phyloP scores from a whole-genome alignment of 1,140 invertebrate genomes.

The Scaptodrosophila lebanonensis region DNA sequence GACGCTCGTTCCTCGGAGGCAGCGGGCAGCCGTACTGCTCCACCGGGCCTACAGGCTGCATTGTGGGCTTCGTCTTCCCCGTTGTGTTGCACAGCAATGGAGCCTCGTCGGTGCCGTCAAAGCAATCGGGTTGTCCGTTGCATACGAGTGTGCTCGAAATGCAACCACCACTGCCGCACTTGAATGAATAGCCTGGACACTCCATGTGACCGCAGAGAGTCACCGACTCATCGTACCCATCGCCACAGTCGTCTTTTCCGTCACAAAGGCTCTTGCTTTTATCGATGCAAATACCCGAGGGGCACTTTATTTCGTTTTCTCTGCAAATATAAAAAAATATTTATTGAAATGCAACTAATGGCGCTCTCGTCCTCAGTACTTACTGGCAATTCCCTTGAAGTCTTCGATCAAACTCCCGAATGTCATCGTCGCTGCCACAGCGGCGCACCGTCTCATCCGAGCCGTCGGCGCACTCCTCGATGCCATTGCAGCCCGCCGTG shows the following conservation, averaged over 20 bases:
- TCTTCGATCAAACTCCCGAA: constrained; percentile 14
- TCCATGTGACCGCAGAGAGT: constrained; percentile 74
- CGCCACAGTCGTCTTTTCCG: constrained; percentile 79
- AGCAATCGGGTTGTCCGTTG: constrained; percentile 81
- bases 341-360: not conserved
- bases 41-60: not conserved
- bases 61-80: constrained; percentile 44
- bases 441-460: constrained; percentile 82
- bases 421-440: constrained; percentile 34
- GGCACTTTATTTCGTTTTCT: constrained; percentile 50
- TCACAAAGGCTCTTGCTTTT: constrained; percentile 77
- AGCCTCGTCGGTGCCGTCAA: constrained; percentile 82
- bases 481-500: constrained; percentile 80
- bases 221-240: constrained; percentile 81
- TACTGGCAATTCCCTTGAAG: constrained; percentile 44
- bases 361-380: constrained; percentile 10
- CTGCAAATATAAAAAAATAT: constrained; percentile 9
- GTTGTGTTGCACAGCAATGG: constrained; percentile 55
- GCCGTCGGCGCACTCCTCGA: constrained; percentile 82
- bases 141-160: constrained; percentile 79
- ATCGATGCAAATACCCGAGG: constrained; percentile 61
- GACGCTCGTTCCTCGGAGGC: constrained; percentile 31
- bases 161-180: constrained; percentile 81
- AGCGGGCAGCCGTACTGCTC: constrained; percentile 38
- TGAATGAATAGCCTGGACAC: constrained; percentile 78